Evolutionary conservation across 2,797 vertebrate species (phyloP), one percentile per base, ranked within the genome.

Genomic region (Xerus rutilus): DNA sequence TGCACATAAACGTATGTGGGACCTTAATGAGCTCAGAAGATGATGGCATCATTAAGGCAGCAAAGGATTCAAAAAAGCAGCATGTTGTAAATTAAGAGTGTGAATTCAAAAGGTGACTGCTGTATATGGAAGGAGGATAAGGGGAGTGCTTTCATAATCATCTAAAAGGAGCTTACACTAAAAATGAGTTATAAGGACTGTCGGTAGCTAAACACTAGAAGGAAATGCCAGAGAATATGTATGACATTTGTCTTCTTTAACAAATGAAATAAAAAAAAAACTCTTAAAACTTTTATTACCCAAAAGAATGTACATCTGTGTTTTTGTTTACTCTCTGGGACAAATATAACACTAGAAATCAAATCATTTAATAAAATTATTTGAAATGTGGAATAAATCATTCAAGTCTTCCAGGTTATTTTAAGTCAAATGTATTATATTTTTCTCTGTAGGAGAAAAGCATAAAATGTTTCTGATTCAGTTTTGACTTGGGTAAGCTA

Each of bases 41-140:
- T 67, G 83, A 95, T 86, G 52, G 76, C 28, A 93, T 97, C 91
- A 91, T 96, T 89, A 93, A 59, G 79, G 35, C n/a, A 91, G 72
- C 35, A 89, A 83, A 91, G n/a, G 25, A 89, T 93, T 88, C 5
- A 64, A 79, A 91, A 91, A 82, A 85, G 59, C 86, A 96, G 89
- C 86, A 52, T 84, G 94, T 39, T 3, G 3, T 92, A 97, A 95
- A 94, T 93, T 91, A 96, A 65, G 72, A 89, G 30, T 52, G 21
- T 65, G 35, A 59, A 86, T 81, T 94, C 78, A 89, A 89, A 95
- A 96, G 69, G 52, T 86, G 82, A 86, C 39, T 65, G 5, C 3
- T 35, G 3, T 6, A 73, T 59, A 95, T 49, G 78, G 43, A 49
- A 59, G 28, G 39, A 88, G 28, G 23, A 57, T 70, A 74, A 74